These are phyloP conservation scores for Epinephelus malabaricus DNA, from an alignment of 2,797 vertebrate species.

Conservation along the genomic window DNA sequence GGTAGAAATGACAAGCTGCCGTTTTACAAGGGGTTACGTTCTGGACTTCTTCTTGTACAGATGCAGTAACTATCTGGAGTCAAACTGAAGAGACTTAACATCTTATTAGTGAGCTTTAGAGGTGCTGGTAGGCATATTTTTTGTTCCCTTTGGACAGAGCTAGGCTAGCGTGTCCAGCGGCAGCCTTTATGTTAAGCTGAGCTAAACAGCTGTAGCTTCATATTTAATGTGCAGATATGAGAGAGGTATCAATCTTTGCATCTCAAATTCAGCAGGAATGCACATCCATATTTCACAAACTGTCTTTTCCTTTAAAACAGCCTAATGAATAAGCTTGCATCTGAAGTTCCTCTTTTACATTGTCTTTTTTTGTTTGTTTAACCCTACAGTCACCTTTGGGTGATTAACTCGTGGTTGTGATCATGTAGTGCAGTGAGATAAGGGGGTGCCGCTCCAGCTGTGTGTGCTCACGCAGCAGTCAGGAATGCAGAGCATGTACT, in stretches of 20 bases:
- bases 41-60: neutral
- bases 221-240: neutral
- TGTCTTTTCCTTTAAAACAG: neutral
- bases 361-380: neutral
- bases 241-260: too few species aligned
- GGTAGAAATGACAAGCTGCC: neutral
- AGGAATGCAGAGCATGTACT: constrained; percentile 71
- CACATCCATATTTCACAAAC: neutral
- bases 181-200: neutral
- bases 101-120: constrained; percentile 7
- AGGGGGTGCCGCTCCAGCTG: constrained; percentile 75
- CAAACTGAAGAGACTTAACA: neutral
- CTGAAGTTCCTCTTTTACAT: neutral
- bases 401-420: constrained; percentile 39
- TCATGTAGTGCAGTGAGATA: constrained; percentile 56
- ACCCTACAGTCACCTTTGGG: constrained; percentile 11
- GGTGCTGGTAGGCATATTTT: neutral
- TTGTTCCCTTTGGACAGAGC: neutral
- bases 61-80: neutral
- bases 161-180: neutral
- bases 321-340: neutral
- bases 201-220: neutral
- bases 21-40: neutral
- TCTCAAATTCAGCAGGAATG: too few species aligned
- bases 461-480: constrained; percentile 55